Evolutionary conservation across 2,113 vertebrate genomes (phyloP).

Genomic region (Heterocephalus glaber): DNA sequence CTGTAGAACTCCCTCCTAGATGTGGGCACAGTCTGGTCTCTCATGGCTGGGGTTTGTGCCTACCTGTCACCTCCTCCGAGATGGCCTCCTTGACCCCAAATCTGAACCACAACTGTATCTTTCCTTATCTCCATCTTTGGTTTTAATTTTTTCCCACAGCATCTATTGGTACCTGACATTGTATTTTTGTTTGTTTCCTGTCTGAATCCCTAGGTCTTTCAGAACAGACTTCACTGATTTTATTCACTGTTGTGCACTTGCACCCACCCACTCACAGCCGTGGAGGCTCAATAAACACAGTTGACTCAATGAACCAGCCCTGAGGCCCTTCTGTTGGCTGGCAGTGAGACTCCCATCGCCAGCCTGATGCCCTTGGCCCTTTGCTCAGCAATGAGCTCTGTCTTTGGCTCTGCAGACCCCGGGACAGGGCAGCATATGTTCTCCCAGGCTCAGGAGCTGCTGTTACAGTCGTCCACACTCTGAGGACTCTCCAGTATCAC

Average conservation of each 20-base stretch:
- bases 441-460: background rate
- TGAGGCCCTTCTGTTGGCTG: rapidly evolving
- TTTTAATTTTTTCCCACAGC: background rate
- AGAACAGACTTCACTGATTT: background rate
- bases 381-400: background rate
- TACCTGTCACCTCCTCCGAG: background rate
- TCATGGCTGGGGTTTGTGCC: background rate
- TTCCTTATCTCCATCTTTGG: background rate
- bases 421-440: too few species aligned
- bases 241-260: background rate
- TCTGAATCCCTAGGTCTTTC: background rate
- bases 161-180: background rate
- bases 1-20: background rate
- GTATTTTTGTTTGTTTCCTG: background rate
- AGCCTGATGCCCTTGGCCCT: background rate
- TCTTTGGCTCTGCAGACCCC: background rate
- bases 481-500: background rate
- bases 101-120: background rate
- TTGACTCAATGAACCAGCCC: background rate
- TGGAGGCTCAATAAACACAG: background rate
- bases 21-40: background rate
- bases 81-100: too few species aligned
- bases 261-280: rapidly evolving
- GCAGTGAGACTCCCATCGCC: background rate
- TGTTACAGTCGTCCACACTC: too few species aligned